Percentiles rank a stretch among this genome's conserved stretches.
Conservation (phyloP, 2,888 invertebrate species). For the Hirtodrosophila confusa region DNA sequence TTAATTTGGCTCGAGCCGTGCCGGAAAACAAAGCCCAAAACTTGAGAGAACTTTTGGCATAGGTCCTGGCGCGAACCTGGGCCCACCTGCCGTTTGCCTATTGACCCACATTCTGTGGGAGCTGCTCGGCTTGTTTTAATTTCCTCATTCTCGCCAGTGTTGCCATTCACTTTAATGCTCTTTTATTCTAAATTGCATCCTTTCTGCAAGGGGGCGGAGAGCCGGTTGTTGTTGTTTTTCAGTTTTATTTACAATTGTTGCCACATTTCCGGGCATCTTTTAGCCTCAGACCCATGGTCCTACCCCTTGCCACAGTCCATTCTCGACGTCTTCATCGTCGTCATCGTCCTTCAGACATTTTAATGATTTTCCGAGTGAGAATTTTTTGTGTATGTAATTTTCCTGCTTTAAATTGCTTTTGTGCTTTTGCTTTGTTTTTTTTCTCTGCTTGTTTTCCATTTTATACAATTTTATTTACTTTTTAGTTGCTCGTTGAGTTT, state of each 20-base stretch:
- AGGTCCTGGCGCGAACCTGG: constrained; percentile 18
- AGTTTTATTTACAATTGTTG: constrained; percentile 65
- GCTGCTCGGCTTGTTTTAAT: constrained; percentile 63
- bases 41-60: constrained; percentile 36
- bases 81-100: constrained; percentile 48
- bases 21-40: constrained; percentile 50
- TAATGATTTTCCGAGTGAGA: constrained; percentile 74
- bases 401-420: constrained; percentile 70
- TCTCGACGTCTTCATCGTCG: constrained; percentile 28
- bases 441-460: constrained; percentile 39
- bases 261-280: constrained; percentile 66
- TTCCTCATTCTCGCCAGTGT: constrained; percentile 55
- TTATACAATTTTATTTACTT: constrained; percentile 49
- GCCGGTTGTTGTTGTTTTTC: constrained; percentile 38
- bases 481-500: constrained; percentile 38
- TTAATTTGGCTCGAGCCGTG: constrained; percentile 54
- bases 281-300: constrained; percentile 7
- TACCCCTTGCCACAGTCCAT: not conserved
- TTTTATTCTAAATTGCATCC: constrained; percentile 73
- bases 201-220: constrained; percentile 29
- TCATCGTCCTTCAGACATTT: constrained; percentile 65
- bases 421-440: constrained; percentile 27
- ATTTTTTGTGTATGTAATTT: constrained; percentile 59
- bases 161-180: constrained; percentile 71
- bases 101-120: constrained; percentile 61